These are phyloP conservation scores for Anorthoa munda DNA, from an alignment of 2,888 invertebrate genomes.

Conservation along the genomic window DNA sequence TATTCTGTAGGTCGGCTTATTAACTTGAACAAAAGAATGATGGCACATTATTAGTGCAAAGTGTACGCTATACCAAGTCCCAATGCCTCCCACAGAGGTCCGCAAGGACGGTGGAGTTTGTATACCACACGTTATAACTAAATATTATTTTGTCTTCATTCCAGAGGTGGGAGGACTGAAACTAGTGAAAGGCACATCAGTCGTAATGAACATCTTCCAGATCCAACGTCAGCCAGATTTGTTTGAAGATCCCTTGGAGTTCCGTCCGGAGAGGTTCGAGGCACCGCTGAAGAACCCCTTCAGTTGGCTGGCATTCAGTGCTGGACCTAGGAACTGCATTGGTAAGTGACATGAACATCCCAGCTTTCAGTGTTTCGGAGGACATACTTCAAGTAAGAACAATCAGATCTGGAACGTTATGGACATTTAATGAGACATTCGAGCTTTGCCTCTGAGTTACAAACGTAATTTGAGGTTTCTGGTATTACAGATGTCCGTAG, in stretches of 20 bases:
- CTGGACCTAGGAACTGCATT: slow-evolving; percentile 91
- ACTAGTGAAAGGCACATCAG: slow-evolving; percentile 78
- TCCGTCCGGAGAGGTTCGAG: slow-evolving; percentile 90
- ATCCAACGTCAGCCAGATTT: slow-evolving; percentile 87
- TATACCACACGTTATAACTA: too few relatives aligned
- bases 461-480: not conserved
- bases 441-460: not conserved
- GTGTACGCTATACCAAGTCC: too few relatives aligned
- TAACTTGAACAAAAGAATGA: too few relatives aligned
- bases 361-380: not conserved
- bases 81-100: too few relatives aligned
- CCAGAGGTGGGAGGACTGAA: slow-evolving; percentile 67
- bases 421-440: not conserved
- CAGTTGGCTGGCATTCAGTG: slow-evolving; percentile 92
- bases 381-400: not conserved
- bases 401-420: too few relatives aligned
- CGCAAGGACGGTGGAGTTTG: too few relatives aligned
- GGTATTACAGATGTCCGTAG: not conserved
- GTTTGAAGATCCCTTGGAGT: slow-evolving; percentile 89
- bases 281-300: slow-evolving; percentile 76
- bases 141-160: slow-evolving; percentile 29
- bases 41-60: too few relatives aligned
- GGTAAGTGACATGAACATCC: slow-evolving; percentile 52
- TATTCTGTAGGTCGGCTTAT: too few relatives aligned
- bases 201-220: slow-evolving; percentile 82